A percentile compares a stretch with the other conserved stretches of the same genome.
phyloP scores from a whole-genome alignment of 2,113 vertebrate species.

The Arothron firmamentum region DNA sequence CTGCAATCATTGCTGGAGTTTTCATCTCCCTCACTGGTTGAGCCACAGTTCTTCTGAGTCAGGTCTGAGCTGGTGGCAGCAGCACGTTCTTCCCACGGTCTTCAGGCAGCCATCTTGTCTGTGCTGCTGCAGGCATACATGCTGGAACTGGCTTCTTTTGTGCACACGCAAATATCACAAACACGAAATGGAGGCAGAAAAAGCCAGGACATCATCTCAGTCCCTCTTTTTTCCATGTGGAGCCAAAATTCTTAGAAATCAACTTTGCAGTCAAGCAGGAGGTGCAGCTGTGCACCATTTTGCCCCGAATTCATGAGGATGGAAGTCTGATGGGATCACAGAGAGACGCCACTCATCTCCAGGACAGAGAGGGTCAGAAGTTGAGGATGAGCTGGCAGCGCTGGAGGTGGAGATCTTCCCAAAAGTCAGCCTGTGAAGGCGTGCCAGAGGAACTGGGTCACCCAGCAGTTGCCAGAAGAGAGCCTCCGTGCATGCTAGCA shows the following conservation, averaged over 20 bases:
- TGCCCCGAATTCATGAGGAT: too few species aligned
- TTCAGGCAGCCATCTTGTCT: slow-evolving; percentile 76
- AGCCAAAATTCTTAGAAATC: slow-evolving; percentile 18
- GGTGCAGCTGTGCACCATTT: not conserved
- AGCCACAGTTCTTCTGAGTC: slow-evolving; percentile 76
- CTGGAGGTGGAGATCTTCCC: slow-evolving; percentile 41
- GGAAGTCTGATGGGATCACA: slow-evolving; percentile 58
- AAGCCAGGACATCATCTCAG: too few species aligned
- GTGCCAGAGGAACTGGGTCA: slow-evolving; percentile 63
- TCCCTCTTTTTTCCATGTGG: not conserved
- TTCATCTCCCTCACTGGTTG: slow-evolving; percentile 83
- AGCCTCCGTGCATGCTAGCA: slow-evolving; percentile 52
- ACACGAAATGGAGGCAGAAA: too few species aligned
- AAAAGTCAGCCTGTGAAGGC: slow-evolving; percentile 67
- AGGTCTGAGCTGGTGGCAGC: slow-evolving; percentile 86
- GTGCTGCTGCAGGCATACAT: slow-evolving; percentile 65
- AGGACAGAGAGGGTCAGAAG: slow-evolving; percentile 69
- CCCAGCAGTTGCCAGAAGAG: slow-evolving; percentile 55
- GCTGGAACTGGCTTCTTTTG: slow-evolving; percentile 72
- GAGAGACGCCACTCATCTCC: slow-evolving; percentile 60
- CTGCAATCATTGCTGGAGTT: slow-evolving; percentile 77
- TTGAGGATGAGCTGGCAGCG: slow-evolving; percentile 69
- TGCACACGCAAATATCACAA: too few species aligned
- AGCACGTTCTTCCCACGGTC: slow-evolving; percentile 72
- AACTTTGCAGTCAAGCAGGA: not conserved